Conservation (phyloP, 2,113 vertebrate species). For the Dinomys branickii region DNA sequence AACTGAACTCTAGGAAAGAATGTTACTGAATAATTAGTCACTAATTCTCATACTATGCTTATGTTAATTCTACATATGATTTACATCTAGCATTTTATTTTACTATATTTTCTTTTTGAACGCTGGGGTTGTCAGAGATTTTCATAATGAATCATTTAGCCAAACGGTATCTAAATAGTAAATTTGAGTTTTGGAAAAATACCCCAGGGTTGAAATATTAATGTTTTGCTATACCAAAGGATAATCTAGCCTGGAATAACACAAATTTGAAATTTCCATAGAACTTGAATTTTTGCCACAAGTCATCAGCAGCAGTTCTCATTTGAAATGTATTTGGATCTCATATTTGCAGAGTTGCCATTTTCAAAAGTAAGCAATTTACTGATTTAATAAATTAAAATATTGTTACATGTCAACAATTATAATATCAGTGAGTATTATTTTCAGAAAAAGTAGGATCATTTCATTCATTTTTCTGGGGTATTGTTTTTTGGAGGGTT, state of each 20-base stretch:
- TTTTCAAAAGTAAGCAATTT: slow-evolving; percentile 46
- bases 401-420: not conserved
- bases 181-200: not conserved
- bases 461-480: not conserved
- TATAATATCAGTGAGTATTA: not conserved
- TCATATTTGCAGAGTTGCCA: not conserved
- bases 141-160: not conserved
- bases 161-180: not conserved
- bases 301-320: not conserved
- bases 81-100: not conserved
- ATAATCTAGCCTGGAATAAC: not conserved
- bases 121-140: not conserved
- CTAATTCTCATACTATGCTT: not conserved
- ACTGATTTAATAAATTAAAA: slow-evolving; percentile 4
- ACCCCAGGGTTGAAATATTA: not conserved
- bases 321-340: not conserved
- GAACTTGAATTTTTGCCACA: not conserved
- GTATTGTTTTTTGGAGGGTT: not conserved
- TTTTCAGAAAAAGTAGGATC: not conserved
- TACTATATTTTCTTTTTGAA: slow-evolving; percentile 1
- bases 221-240: not conserved
- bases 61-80: not conserved
- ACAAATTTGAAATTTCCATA: not conserved
- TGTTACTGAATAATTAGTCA: not conserved
- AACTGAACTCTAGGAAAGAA: not conserved